Conservation (phyloP, 2,113 vertebrate species). For the Eulacestoma nigropectus region DNA sequence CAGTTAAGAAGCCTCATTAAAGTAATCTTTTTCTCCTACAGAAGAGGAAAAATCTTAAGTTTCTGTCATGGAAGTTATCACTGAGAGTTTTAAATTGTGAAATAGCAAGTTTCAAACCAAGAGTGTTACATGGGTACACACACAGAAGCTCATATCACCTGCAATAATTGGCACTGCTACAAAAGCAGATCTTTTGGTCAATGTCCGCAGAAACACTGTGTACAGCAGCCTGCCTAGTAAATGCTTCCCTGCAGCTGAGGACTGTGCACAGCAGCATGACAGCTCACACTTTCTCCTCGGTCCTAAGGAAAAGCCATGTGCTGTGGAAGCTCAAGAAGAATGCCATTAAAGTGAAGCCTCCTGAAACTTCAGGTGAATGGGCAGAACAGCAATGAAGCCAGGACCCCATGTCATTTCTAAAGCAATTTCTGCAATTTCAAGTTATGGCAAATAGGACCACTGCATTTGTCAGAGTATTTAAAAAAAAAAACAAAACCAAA, state of each 20-base stretch:
- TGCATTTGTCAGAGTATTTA: neutral
- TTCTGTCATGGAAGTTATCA: neutral
- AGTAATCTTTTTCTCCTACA: neutral
- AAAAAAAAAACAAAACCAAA: neutral
- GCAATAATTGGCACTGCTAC: neutral
- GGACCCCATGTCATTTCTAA: neutral
- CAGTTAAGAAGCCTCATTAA: neutral
- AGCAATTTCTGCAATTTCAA: neutral
- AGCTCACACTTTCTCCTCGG: neutral
- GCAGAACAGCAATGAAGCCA: neutral
- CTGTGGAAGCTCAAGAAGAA: neutral
- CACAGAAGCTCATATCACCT: accelerated
- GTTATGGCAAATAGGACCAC: neutral
- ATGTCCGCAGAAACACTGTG: neutral
- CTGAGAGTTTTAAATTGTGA: neutral
- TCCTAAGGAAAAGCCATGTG: neutral
- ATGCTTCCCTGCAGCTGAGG: neutral
- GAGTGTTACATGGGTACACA: neutral
- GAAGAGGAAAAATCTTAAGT: neutral
- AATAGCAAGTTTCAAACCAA: neutral
- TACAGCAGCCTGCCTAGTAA: accelerated
- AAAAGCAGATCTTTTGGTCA: neutral
- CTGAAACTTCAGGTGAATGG: neutral
- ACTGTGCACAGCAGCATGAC: neutral
- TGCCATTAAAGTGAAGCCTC: neutral